Base-by-base conservation (phyloP, 2,888 invertebrate genomes). In the Chesias legatella region DNA sequence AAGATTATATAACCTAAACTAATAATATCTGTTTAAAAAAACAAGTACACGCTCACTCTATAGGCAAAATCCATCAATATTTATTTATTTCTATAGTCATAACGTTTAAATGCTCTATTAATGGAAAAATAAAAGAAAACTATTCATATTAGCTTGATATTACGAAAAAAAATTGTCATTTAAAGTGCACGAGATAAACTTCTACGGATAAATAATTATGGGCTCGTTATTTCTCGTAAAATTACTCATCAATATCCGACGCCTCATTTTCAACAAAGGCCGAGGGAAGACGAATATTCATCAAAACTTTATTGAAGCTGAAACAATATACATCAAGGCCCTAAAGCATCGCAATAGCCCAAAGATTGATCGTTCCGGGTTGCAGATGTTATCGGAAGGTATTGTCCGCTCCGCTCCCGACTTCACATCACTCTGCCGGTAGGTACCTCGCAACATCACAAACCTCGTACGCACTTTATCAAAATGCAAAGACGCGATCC, bases 291-390 rank as follows among this genome's bases (percentile, higher is more conserved):
- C 72, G 78, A 81, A 84, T 80, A 84, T 88, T 83, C 80, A 86
- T 86, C 86, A 85, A 84, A 86, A 88, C 83, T 85, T 86, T 82
- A 84, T 85, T 84, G 80, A 83, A 73, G 79, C 82, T 77, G 77
- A 83, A 85, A 86, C 86, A 86, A 86, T 86, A 86, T 86, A 86
- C 83, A 84, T 84, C 82, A 81, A 79, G 80, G 75, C 79, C 82
- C 80, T 84, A 85, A 85, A 83, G 80, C 83, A 84, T 82, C 78
- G 76, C 83, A 84, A 85, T 85, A 80, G 82, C 68, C 75, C 64
- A 68, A 76, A 85, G 85, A 86, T 86, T 84, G 84, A 86, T 86
- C 76, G 81, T 80, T 74, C 60, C 58, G 68, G 67, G 73, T 67
- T 76, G 72, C 75, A 73, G 67, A 74, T 68, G 76, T 77, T 79